Evolutionary conservation across 2,888 invertebrate genomes (phyloP).

Genomic region (Harpalus rubripes): DNA sequence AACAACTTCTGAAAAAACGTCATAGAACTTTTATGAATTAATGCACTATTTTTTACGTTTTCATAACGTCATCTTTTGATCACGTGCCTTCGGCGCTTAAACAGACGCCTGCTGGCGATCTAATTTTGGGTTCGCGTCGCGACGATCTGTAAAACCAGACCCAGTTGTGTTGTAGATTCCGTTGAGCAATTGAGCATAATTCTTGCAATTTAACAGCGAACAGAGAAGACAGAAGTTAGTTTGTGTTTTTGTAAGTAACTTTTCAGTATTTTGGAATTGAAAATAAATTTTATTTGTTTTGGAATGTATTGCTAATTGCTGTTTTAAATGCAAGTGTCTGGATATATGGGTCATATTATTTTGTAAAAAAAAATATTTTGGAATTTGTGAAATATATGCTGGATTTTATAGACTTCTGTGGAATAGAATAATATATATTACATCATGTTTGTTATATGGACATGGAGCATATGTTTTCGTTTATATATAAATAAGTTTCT

Average conservation of each 20-base stretch:
- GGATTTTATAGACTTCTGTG: background rate
- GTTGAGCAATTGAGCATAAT: constrained; percentile 3
- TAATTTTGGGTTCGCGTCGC: constrained; percentile 58
- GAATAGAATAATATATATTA: background rate
- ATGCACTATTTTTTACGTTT: background rate
- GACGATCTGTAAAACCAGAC: constrained; percentile 36
- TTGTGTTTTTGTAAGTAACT: constrained; percentile 35
- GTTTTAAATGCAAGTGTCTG: background rate
- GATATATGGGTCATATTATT: constrained; percentile 37
- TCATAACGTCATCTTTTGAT: constrained; percentile 22
- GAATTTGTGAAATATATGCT: constrained; percentile 14
- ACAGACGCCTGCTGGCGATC: constrained; percentile 52
- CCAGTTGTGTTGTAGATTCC: constrained; percentile 50
- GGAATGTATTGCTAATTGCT: background rate
- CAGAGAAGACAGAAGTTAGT: background rate
- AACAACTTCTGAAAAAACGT: constrained; percentile 1
- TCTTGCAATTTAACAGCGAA: constrained; percentile 10
- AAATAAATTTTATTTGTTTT: background rate
- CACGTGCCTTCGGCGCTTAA: constrained; percentile 32
- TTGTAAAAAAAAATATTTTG: constrained; percentile 39
- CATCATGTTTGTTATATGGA: background rate
- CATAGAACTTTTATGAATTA: constrained; percentile 41
- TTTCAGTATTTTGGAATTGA: background rate
- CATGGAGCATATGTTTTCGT: background rate
- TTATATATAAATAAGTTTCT: background rate